Base-by-base conservation (phyloP, 2,113 vertebrate species). In the Rhombomys opimus region DNA sequence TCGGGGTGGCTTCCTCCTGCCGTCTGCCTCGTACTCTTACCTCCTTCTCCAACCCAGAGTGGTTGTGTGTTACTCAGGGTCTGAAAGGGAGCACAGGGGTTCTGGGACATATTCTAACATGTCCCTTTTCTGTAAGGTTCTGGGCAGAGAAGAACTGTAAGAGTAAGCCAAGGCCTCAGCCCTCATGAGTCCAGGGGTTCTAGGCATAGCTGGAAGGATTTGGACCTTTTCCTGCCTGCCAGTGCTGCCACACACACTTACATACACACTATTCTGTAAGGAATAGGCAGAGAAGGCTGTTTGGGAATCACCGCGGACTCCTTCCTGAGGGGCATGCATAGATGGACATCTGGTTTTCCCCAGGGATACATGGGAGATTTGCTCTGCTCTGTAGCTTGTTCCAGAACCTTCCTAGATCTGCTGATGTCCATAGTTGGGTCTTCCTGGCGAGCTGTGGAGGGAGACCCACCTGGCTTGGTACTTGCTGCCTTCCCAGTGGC, bases 161-260 rank as follows among this genome's bases (percentile, higher is more conserved):
- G n/a, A n/a, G 41, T 11, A 22, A 59, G 32, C 38, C 14, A 22
- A 13, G 5, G 84, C n/a, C 90, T 77, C 41, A 5, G 50, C 23
- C 46, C 2, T 30, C 10, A 2, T 0, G 57, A 73, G 17, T 15
- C n/a, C 30, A 0, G 5, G 22, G 30, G 12, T 5, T 30, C 30
- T 20, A 18, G 65, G 73, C 25, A 65, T 9, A 22, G 30, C 57
- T n/a, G 15, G 38, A 61, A 27, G 20, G 4, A 4, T 20, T 23
- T 0, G 32, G 17, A 9, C 77, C 18, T 5, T 7, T 0, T 1
- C 65, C 46, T 9, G 27, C 72, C n/a, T 1, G n/a, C n/a, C 2
- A 5, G 14, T 1, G 52, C 2, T 30, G 17, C 50, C 3, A 1
- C 88, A 38, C 57, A 15, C 20, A 46, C n/a, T n/a, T n/a, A n/a